phyloP scores from a whole-genome alignment of 2,888 invertebrate genomes.

The Agelastica alni region DNA sequence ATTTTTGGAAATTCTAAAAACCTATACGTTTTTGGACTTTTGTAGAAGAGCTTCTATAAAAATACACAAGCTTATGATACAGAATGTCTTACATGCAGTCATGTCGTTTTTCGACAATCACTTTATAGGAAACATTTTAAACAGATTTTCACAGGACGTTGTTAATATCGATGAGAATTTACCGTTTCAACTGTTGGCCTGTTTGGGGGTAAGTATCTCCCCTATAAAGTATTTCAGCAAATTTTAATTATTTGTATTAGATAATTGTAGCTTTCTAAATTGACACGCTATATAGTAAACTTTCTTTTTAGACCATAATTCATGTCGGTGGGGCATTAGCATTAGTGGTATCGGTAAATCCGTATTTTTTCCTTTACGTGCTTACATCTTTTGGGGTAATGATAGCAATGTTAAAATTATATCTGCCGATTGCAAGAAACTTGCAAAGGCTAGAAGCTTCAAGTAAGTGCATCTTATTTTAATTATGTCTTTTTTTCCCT shows the following conservation, averaged over 20 bases:
- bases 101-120: slow-evolving; percentile 47
- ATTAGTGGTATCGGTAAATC: slow-evolving; percentile 39
- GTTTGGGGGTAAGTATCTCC: slow-evolving; percentile 36
- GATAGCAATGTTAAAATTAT: slow-evolving; percentile 35
- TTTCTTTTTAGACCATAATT: slow-evolving; percentile 34
- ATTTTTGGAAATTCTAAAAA: slow-evolving; percentile 29
- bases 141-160: slow-evolving; percentile 48
- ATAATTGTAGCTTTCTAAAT: no score
- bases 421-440: slow-evolving; percentile 44
- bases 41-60: slow-evolving; percentile 68
- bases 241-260: no score
- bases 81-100: slow-evolving; percentile 40
- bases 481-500: not conserved
- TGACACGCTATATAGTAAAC: no score
- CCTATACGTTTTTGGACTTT: slow-evolving; percentile 70
- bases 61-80: slow-evolving; percentile 44
- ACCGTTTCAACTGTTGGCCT: slow-evolving; percentile 38
- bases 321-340: slow-evolving; percentile 33
- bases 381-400: slow-evolving; percentile 36
- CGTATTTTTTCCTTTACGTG: slow-evolving; percentile 39
- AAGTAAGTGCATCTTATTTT: slow-evolving; percentile 35
- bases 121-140: slow-evolving; percentile 48
- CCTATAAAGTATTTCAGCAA: no score
- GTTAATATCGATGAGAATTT: slow-evolving; percentile 44
- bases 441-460: slow-evolving; percentile 46